These are phyloP conservation scores for Zosterops lateralis DNA, from an alignment of 2,113 vertebrate species.

Conservation along the genomic window DNA sequence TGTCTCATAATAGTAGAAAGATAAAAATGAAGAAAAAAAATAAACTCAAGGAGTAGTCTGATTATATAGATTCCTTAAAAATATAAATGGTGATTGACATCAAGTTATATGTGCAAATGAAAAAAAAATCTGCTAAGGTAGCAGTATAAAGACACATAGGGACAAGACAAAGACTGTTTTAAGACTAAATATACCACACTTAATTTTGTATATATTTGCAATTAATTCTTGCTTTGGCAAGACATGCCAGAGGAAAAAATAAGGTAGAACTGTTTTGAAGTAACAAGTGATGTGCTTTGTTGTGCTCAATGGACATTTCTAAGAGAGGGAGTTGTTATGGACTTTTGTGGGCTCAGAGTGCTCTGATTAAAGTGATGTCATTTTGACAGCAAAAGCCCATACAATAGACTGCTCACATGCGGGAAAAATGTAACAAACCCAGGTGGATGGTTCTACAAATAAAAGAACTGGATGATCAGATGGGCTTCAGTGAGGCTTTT, in stretches of 20 bases:
- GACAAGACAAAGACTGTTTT: neutral
- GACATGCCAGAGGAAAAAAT: neutral
- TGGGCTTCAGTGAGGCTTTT: neutral
- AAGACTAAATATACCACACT: neutral
- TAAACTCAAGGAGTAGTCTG: neutral
- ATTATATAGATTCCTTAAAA: neutral
- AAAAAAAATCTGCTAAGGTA: neutral
- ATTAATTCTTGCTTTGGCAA: neutral
- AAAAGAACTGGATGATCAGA: neutral
- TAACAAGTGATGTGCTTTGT: neutral
- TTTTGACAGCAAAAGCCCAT: neutral
- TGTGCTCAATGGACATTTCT: accelerated
- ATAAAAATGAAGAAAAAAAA: neutral
- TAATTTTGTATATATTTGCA: neutral
- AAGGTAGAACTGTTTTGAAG: neutral
- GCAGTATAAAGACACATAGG: neutral
- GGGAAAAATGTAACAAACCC: neutral
- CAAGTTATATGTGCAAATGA: neutral
- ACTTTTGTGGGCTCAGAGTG: neutral
- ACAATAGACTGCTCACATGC: neutral
- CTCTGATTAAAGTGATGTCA: neutral
- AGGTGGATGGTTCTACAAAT: neutral
- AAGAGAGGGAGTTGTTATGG: neutral
- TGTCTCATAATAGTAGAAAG: neutral
- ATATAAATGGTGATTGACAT: neutral